Evolutionary conservation across 2,113 vertebrate species (phyloP).

Genomic region (Pandion haliaetus): DNA sequence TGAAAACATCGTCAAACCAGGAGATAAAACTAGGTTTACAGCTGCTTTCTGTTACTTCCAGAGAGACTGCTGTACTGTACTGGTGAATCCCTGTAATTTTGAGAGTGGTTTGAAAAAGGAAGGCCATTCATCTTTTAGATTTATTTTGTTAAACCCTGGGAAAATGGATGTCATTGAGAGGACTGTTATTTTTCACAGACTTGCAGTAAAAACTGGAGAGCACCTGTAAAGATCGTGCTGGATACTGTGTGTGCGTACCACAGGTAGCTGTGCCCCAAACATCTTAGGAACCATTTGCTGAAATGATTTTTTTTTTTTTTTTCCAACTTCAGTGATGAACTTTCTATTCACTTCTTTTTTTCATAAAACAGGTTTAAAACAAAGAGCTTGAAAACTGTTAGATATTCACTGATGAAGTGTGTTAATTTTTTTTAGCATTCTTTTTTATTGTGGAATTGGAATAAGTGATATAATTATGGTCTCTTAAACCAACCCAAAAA

Average conservation of each 20-base stretch:
- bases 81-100: neutral
- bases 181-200: neutral
- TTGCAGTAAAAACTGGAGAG: neutral
- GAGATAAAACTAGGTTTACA: neutral
- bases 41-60: neutral
- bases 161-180: neutral
- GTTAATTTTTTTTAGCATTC: neutral
- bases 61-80: neutral
- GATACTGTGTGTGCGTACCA: neutral
- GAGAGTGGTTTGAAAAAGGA: neutral
- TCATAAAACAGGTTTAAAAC: neutral
- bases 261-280: neutral
- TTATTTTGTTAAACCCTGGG: neutral
- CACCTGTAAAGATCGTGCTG: neutral
- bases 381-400: neutral
- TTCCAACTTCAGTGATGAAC: neutral
- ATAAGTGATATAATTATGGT: neutral
- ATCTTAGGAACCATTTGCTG: neutral
- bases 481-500: neutral
- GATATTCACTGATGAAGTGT: neutral
- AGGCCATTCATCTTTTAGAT: neutral
- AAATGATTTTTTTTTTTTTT: neutral
- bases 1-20: neutral
- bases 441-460: neutral
- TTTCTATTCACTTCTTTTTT: neutral